Base-by-base conservation (phyloP, 2,113 vertebrate species). In the Egretta garzetta region DNA sequence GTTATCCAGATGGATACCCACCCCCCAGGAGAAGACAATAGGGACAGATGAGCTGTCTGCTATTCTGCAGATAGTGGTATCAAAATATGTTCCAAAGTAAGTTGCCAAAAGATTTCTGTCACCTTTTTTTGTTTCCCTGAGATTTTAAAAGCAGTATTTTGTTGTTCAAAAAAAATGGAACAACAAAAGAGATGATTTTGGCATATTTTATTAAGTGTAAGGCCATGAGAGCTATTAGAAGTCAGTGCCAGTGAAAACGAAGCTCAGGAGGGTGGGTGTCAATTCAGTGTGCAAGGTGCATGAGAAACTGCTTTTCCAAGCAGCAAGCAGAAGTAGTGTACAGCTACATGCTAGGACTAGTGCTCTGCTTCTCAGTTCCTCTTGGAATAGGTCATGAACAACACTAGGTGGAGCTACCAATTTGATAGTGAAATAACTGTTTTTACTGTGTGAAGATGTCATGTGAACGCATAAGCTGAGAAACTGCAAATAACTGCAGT, bases 371-470 rank as follows among this genome's bases (percentile, higher is more conserved):
- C 62, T 53, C 23, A 49, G 0, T 77, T 58, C 20, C 55, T 62
- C 3, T 47, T 88, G 58, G 58, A 91, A 41, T 37, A 53, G 21
- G 49, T 20, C 74, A 23, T 33, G 14, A 52, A 2, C 39, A 92
- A 86, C 96, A 73, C 95, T 93, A 98, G 97, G 56, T 96, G 97
- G 97, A 87, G 93, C 87, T 88, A 79, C 66, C 68, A 80, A 35
- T 83, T 84, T 91, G 63, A 19, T 72, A 23, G 66, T 73, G 84
- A 71, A 80, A 43, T 52, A 80, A 33, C 37, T 47, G 20, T 0
- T 14, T 75, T 59, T 74, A 28, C 33, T 80, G 16, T 24, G 15
- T 80, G 55, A 68, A 91, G 76, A 63, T 12, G 58, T 35, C 0
- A 0, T 32, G 30, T 58, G 67, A 33, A 11, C 41, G 20, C 32